Conservation (phyloP, 2,113 vertebrate species). For the Ciconia boyciana region DNA sequence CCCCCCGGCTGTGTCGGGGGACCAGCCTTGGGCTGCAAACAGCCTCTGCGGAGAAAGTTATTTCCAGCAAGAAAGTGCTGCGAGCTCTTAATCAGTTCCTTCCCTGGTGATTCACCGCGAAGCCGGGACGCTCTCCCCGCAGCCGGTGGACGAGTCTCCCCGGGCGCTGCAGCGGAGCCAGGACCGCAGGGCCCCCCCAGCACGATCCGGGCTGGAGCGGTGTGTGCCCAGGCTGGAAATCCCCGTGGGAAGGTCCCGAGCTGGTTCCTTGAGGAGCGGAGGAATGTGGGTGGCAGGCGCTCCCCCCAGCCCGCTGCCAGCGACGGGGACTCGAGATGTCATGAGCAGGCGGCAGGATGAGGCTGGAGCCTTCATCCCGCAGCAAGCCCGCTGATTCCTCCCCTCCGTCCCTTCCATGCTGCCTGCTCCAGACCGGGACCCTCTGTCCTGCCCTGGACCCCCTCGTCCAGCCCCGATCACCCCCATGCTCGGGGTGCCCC, state of each 20-base stretch:
- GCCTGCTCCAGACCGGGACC: neutral
- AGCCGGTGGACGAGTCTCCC: neutral
- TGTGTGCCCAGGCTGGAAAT: conserved; percentile 53
- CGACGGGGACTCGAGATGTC: neutral
- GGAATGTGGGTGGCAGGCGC: neutral
- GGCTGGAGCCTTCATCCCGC: neutral
- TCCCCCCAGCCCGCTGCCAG: neutral
- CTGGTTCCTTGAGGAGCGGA: neutral
- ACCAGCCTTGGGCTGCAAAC: neutral
- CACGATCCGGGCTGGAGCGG: neutral
- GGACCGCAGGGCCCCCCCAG: neutral
- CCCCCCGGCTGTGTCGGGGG: accelerated
- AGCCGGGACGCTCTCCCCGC: neutral
- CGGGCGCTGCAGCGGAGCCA: neutral
- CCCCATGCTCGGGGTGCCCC: neutral
- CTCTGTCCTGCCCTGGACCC: neutral
- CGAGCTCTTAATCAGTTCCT: neutral
- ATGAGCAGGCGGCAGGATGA: neutral
- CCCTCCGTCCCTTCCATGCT: neutral
- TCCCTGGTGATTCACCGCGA: neutral
- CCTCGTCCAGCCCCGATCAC: accelerated
- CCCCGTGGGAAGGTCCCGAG: conserved; percentile 45
- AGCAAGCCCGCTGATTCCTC: neutral
- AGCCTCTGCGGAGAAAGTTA: neutral
- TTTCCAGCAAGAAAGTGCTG: conserved; percentile 1